Evolutionary conservation across 2,797 vertebrate species (phyloP).

Genomic region (Prionace glauca): DNA sequence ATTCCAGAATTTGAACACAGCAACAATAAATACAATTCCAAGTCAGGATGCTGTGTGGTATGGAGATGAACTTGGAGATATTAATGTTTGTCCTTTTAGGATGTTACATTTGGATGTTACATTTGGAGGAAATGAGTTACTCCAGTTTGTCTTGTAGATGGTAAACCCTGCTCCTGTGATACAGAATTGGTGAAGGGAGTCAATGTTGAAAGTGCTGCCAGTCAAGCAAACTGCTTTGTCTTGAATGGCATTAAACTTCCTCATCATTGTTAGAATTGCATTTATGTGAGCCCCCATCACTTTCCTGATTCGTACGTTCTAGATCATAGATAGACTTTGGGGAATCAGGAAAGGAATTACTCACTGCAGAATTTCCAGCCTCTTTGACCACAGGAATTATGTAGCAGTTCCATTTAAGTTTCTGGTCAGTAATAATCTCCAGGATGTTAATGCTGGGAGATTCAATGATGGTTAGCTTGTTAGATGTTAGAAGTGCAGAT

Average conservation of each 20-base stretch:
- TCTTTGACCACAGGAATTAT: neutral
- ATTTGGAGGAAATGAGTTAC: neutral
- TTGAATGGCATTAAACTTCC: neutral
- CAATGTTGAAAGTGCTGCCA: neutral
- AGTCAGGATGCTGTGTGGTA: neutral
- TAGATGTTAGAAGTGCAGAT: neutral
- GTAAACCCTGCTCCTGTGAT: neutral
- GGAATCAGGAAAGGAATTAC: neutral
- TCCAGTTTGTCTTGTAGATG: neutral
- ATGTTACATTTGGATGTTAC: neutral
- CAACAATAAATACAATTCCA: neutral
- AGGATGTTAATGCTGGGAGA: neutral
- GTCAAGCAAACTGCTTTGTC: neutral
- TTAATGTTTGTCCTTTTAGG: neutral
- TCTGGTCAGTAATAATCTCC: neutral
- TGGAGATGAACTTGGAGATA: no score
- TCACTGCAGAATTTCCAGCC: neutral
- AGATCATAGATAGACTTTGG: neutral
- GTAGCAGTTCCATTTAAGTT: neutral
- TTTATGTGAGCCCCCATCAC: neutral
- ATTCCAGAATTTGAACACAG: neutral
- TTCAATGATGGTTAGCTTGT: no score
- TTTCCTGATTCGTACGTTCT: neutral
- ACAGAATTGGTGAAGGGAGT: neutral
- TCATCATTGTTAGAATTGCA: neutral